These are phyloP conservation scores for Gymnoscelis rufifasciata DNA, from an alignment of 2,888 invertebrate species.

Conservation along the genomic window DNA sequence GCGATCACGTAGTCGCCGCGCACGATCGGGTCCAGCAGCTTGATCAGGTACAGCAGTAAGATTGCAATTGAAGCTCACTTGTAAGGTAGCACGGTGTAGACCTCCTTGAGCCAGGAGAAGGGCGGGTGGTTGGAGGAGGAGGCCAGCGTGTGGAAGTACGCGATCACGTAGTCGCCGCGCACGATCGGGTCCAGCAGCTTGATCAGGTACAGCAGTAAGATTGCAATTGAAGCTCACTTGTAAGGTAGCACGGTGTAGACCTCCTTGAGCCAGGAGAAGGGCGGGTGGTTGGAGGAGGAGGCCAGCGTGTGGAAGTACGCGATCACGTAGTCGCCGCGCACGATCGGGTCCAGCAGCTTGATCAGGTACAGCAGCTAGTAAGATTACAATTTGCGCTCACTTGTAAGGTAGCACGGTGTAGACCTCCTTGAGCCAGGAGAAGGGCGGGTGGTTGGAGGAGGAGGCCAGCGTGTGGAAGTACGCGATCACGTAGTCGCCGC, in stretches of 20 bases:
- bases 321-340: slow-evolving; percentile 95
- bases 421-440: slow-evolving; percentile 95
- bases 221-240: too few relatives aligned
- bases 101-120: slow-evolving; percentile 94
- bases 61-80: slow-evolving; percentile 86
- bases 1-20: slow-evolving; percentile 96
- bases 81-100: slow-evolving; percentile 96
- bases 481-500: slow-evolving; percentile 95
- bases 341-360: slow-evolving; percentile 94
- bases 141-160: slow-evolving; percentile 97
- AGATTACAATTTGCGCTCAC: too few relatives aligned
- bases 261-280: slow-evolving; percentile 94
- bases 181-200: slow-evolving; percentile 95
- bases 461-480: slow-evolving; percentile 97
- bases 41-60: slow-evolving; percentile 94
- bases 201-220: too few relatives aligned
- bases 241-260: slow-evolving; percentile 97
- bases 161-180: slow-evolving; percentile 95
- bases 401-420: slow-evolving; percentile 97
- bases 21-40: slow-evolving; percentile 94
- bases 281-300: slow-evolving; percentile 91
- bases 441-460: slow-evolving; percentile 92
- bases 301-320: slow-evolving; percentile 97
- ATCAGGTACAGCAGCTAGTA: slow-evolving; percentile 95
- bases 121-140: slow-evolving; percentile 93